A percentile compares a stretch with the other conserved stretches of the same genome.
Evolutionary conservation across 1,140 invertebrate genomes (phyloP).

Genomic region (Araneus ventricosus): DNA sequence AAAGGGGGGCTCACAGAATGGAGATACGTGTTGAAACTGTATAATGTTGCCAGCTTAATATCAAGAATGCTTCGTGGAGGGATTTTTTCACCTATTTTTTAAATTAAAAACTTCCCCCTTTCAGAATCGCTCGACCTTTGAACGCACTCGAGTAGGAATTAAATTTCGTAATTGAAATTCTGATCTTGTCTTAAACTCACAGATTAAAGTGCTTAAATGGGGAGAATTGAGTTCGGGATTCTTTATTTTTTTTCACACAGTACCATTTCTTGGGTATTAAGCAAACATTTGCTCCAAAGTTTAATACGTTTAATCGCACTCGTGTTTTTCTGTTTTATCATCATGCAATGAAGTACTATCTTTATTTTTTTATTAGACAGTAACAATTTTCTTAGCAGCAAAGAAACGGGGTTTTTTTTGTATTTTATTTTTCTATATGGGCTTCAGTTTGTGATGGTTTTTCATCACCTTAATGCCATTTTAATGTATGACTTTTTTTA

Average conservation of each 20-base stretch:
- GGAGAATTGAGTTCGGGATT: background rate
- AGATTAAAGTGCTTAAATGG: slow-evolving; percentile 62
- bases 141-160: slow-evolving; percentile 26
- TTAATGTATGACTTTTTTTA: background rate
- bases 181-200: slow-evolving; percentile 11
- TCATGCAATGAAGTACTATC: background rate
- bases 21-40: slow-evolving; percentile 62
- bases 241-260: background rate
- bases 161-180: slow-evolving; percentile 67
- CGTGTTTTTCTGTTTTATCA: background rate
- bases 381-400: background rate
- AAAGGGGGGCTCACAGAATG: background rate
- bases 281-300: background rate
- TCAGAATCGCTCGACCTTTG: slow-evolving; percentile 8
- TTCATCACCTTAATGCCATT: background rate
- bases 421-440: background rate
- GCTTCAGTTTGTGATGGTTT: background rate
- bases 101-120: slow-evolving; percentile 57
- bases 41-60: slow-evolving; percentile 52
- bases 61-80: background rate
- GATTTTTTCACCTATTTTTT: slow-evolving; percentile 55
- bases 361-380: background rate
- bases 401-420: background rate
- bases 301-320: slow-evolving; percentile 16
- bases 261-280: slow-evolving; percentile 4